Evolutionary conservation across 2,113 vertebrate genomes (phyloP), one percentile per base, ranked within the genome.

Genomic region (Neofelis nebulosa): DNA sequence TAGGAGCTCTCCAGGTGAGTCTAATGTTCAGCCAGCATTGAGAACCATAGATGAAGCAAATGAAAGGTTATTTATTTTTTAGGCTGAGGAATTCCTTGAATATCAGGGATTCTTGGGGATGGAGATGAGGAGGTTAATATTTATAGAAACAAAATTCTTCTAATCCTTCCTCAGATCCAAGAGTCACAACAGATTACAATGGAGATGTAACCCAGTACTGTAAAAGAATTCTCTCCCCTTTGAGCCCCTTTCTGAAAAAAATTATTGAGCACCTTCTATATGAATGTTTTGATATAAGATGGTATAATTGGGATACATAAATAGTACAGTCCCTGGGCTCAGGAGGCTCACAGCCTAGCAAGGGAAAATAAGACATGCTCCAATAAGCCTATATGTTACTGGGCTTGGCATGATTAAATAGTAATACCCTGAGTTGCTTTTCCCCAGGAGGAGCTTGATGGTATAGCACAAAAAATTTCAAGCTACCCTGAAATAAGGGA

Each of bases 121-220:
- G 66, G 63, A 78, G n/a, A 92, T 69, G 36, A 96, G n/a, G 63
- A 84, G 31, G 33, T 76, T 68, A 52, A 41, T 92, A 74, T 66
- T 97, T 88, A 90, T 25, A 66, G 68, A 88, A 90, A 65, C 13
- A 94, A 92, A 92, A 65, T 79, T 71, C 31, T 25, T 52, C 79
- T 68, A 63, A 27, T 91, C 9, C 9, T 92, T 79, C 33, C 57
- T 97, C n/a, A 83, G 21, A 74, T 84, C 31, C 16, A n/a, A 69
- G 83, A 71, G 10, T 86, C 71, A 66, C 2, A 55, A n/a, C 29
- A 63, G 23, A 65, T 25, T 82, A 55, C n/a, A 81, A 89, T 4
- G 4, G 33, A 52, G 19, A 10, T 38, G 16, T 82, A 73, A 66
- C 11, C 69, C 21, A 57, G 65, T 85, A 7, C 7, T 16, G 3